Base-by-base conservation (phyloP, 2,113 vertebrate species). In the Apeltes quadracus region DNA sequence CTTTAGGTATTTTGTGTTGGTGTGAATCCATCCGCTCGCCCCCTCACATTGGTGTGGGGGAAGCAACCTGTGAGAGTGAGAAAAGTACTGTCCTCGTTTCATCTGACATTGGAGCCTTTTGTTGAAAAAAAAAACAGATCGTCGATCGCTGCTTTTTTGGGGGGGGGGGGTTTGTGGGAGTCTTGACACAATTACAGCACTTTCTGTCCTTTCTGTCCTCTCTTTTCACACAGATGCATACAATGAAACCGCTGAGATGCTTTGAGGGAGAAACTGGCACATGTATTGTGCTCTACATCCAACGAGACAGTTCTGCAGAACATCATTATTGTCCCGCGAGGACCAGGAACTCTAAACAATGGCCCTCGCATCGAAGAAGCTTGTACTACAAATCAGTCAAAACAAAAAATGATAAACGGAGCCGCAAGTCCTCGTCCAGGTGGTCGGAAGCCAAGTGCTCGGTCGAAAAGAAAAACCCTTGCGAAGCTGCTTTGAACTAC, bases 11-110 rank as follows among this genome's bases (percentile, higher is more conserved):
- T 87, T 85, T 78, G 75, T 66, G 62, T 62, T 76, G 75, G 79
- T 85, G 76, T 84, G 84, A 88, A 77, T 90, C 77, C 75, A 81
- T 76, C 80, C 67, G 38, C 72, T 86, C 41, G 62, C 76, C 83
- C 41, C 78, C 62, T 63, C 74, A 48, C 67, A 69, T 84, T 86
- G 67, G 55, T 79, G 46, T 69, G 63, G 67, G 38, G 63, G 44
- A 38, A 27, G 61, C 61, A 81, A 56, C 69, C 15, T 73, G 20
- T 11, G 16, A 76, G 61, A 72, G 72, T 25, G 73, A 74, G 51
- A 82, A 72, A 83, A 43, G 55, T 51, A 32, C 27, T 9, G 54
- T 83, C 46, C 64, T 82, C 18, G 53, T 84, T 83, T 88, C 72
- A 79, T 80, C 61, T 76, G 80, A 92, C 79, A 88, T 74, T 14